These are phyloP conservation scores for Stegostoma tigrinum DNA, from an alignment of 2,113 vertebrate species.

Conservation along the genomic window DNA sequence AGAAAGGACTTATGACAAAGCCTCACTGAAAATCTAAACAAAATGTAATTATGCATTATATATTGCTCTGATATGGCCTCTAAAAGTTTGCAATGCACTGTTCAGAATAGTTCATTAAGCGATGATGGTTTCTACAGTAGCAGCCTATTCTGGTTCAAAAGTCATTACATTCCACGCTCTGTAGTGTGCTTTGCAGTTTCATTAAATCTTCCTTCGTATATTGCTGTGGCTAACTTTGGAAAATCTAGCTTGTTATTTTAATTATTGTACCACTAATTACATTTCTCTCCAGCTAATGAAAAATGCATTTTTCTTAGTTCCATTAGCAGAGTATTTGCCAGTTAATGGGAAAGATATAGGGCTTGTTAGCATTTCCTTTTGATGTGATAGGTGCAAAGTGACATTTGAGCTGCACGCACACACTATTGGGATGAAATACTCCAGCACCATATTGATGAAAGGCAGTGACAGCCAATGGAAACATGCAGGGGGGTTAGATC, in stretches of 20 bases:
- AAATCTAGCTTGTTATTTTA: background rate
- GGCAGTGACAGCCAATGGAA: background rate
- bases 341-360: background rate
- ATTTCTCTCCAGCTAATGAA: background rate
- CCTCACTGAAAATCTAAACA: background rate
- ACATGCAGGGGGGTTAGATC: background rate
- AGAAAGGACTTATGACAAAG: constrained; percentile 6
- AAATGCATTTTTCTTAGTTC: background rate
- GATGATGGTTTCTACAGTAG: constrained; percentile 16
- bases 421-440: background rate
- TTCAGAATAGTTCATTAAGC: background rate
- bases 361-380: background rate
- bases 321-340: background rate
- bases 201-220: constrained; percentile 23
- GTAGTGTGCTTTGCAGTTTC: background rate
- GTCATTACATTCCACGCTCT: background rate
- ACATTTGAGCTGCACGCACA: background rate
- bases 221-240: background rate
- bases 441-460: background rate
- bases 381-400: background rate
- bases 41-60: constrained; percentile 11
- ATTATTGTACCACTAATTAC: background rate
- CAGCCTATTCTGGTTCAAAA: constrained; percentile 2
- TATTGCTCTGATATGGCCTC: background rate
- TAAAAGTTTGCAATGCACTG: background rate